Conservation (phyloP, 2,797 vertebrate genomes). For the Schizothorax lantsangensis region DNA sequence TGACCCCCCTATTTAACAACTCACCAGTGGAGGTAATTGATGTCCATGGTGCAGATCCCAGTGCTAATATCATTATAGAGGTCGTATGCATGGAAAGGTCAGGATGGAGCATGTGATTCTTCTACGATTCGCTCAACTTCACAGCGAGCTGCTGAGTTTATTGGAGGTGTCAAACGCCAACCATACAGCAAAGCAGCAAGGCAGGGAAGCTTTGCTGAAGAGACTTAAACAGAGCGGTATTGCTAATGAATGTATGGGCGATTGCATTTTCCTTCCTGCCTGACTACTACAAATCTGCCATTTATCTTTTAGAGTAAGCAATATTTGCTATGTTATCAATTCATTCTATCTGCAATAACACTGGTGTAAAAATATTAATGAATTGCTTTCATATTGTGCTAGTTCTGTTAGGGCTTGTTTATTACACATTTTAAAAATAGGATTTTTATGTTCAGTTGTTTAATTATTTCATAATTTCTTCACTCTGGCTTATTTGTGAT, state of each 20-base stretch:
- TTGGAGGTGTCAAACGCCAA: conserved; percentile 42
- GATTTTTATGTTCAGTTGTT: not conserved
- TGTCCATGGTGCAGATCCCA: conserved; percentile 69
- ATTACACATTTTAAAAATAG: not conserved
- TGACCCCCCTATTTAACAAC: conserved; percentile 58
- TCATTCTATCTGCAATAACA: not conserved
- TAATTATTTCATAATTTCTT: not conserved
- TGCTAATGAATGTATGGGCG: conserved; percentile 17
- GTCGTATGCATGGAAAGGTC: conserved; percentile 74
- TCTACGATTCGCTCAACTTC: conserved; percentile 39
- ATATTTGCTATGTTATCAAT: not conserved
- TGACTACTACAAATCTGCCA: not conserved
- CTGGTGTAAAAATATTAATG: not conserved
- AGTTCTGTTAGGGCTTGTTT: not conserved
- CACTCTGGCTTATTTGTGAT: conserved; percentile 1
- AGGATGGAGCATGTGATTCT: conserved; percentile 64
- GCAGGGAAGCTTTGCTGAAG: conserved; percentile 18
- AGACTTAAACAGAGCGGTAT: conserved; percentile 9
- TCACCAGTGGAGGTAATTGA: conserved; percentile 70
- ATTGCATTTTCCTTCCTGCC: not conserved
- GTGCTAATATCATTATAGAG: conserved; percentile 76
- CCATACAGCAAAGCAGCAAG: conserved; percentile 33
- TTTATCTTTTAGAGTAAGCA: not conserved
- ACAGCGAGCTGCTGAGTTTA: conserved; percentile 46
- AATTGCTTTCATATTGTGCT: not conserved